Conservation (phyloP, 1,140 invertebrate species). For the Aphelinus atriplicis region DNA sequence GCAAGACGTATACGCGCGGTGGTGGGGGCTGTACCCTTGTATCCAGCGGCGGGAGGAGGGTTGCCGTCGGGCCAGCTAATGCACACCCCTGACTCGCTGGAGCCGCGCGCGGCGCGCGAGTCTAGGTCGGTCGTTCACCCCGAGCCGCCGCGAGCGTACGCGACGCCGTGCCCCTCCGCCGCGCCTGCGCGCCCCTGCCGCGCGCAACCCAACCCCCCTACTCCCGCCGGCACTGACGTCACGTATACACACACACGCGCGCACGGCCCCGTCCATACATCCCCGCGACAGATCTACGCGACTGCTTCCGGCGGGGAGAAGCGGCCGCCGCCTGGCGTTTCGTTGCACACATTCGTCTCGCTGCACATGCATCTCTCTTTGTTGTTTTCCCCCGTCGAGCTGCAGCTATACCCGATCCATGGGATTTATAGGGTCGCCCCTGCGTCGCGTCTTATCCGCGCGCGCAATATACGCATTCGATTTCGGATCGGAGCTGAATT, state of each 20-base stretch:
- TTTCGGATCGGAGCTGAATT: too few species aligned
- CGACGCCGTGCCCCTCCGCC: slow-evolving; percentile 45
- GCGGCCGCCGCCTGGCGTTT: too few species aligned
- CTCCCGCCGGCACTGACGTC: too few species aligned
- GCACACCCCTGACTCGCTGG: slow-evolving; percentile 62
- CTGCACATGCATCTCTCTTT: too few species aligned
- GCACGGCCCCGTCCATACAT: slow-evolving; percentile 37
- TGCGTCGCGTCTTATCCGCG: too few species aligned
- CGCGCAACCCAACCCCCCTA: not conserved
- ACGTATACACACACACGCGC: too few species aligned
- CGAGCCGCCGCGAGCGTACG: slow-evolving; percentile 14
- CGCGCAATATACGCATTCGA: too few species aligned
- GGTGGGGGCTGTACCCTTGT: too few species aligned
- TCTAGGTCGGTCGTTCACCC: slow-evolving; percentile 68
- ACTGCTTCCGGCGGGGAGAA: not conserved
- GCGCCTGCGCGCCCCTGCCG: slow-evolving; percentile 8
- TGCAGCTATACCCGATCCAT: too few species aligned
- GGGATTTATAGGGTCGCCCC: too few species aligned
- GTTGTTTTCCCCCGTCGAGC: too few species aligned
- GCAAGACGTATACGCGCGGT: not conserved
- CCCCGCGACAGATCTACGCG: not conserved
- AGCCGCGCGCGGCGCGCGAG: slow-evolving; percentile 44
- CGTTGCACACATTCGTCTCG: too few species aligned
- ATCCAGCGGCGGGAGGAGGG: slow-evolving; percentile 36
- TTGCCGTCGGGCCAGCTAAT: slow-evolving; percentile 56